phyloP scores from a whole-genome alignment of 2,888 invertebrate species.

The Buathra laborator region DNA sequence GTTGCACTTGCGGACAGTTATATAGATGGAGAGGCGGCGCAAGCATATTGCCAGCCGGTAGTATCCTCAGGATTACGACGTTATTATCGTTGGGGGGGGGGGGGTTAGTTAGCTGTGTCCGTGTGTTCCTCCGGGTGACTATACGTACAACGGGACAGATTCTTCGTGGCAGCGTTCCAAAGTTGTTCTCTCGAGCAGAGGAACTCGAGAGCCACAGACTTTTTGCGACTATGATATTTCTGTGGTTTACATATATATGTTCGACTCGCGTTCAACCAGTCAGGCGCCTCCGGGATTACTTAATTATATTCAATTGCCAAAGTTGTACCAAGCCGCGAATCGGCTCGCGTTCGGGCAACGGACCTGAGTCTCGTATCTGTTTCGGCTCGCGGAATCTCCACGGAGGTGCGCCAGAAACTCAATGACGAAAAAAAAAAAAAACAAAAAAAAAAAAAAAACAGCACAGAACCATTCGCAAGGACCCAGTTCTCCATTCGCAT shows the following conservation, averaged over 20 bases:
- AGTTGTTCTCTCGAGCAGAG: constrained; percentile 58
- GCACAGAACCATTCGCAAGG: background rate
- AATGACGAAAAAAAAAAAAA: constrained; percentile 49
- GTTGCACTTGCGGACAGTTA: constrained; percentile 81
- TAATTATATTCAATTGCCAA: constrained; percentile 84
- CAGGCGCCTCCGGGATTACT: constrained; percentile 77
- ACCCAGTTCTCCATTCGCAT: constrained; percentile 42
- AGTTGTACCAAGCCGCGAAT: constrained; percentile 74
- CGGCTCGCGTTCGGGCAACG: constrained; percentile 48
- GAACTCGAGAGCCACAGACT: constrained; percentile 39
- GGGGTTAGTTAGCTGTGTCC: constrained; percentile 62
- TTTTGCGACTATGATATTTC: constrained; percentile 70
- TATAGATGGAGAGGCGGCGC: constrained; percentile 79
- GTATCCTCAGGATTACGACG: constrained; percentile 77
- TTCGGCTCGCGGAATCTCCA: constrained; percentile 50
- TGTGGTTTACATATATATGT: constrained; percentile 30
- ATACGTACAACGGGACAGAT: constrained; percentile 66
- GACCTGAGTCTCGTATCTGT: constrained; percentile 17
- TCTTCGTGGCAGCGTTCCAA: constrained; percentile 83
- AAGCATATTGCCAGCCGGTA: constrained; percentile 83
- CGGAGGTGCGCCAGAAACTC: constrained; percentile 61
- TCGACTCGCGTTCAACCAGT: constrained; percentile 70
- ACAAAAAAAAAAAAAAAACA: constrained; percentile 30
- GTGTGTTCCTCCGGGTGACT: constrained; percentile 42
- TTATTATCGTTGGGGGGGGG: constrained; percentile 78